Percentiles rank a stretch among this genome's conserved stretches.
Conservation (phyloP, 2,113 vertebrate species). For the Carassius gibelio region DNA sequence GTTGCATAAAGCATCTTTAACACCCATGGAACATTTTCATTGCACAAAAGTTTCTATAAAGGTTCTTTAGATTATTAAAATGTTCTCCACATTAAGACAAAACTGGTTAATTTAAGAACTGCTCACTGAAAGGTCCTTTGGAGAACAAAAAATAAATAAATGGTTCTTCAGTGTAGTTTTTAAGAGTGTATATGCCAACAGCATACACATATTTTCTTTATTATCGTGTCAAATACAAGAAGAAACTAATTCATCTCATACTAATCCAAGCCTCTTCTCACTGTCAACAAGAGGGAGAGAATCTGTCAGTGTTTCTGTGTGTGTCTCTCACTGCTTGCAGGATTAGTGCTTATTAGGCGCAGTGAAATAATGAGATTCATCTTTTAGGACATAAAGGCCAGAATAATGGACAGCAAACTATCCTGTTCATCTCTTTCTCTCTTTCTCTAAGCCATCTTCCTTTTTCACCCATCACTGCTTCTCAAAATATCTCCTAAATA, state of each 20-base stretch:
- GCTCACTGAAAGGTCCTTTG: neutral
- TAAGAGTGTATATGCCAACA: neutral
- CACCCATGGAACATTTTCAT: neutral
- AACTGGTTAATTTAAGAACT: neutral
- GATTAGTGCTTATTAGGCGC: constrained; percentile 55
- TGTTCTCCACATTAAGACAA: neutral
- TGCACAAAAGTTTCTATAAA: neutral
- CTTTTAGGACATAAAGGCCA: constrained; percentile 51
- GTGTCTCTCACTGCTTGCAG: neutral
- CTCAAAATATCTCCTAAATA: constrained; percentile 54
- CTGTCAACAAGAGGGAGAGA: neutral
- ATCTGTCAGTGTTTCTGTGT: neutral
- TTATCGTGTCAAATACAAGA: neutral
- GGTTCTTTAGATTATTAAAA: neutral
- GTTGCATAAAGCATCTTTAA: neutral
- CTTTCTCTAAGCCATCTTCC: neutral
- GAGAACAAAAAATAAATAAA: too few species aligned
- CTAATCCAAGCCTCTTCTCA: neutral
- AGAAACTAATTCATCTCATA: neutral
- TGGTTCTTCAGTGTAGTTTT: neutral
- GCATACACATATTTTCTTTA: neutral
- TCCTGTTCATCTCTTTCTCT: neutral
- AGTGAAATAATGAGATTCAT: constrained; percentile 56
- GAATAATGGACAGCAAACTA: constrained; percentile 48
- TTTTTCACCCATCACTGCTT: constrained; percentile 36